Evolutionary conservation across 2,797 vertebrate species (phyloP).

Genomic region (Nothura maculosa): DNA sequence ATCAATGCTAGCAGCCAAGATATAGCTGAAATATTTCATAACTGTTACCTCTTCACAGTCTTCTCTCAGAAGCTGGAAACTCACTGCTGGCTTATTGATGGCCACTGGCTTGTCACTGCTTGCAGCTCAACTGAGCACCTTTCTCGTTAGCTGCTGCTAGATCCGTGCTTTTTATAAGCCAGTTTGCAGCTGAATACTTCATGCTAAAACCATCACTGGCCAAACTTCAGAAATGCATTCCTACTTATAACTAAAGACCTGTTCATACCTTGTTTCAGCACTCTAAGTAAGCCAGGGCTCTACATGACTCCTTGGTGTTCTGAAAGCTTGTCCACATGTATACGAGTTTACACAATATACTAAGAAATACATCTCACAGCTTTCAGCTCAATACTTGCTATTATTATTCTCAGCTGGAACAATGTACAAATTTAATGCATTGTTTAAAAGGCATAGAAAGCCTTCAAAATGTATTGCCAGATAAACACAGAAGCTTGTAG

Average conservation of each 20-base stretch:
- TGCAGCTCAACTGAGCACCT: not conserved
- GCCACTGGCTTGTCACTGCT: not conserved
- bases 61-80: not conserved
- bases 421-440: not conserved
- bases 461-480: not conserved
- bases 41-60: not conserved
- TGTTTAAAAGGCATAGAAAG: not conserved
- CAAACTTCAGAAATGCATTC: not conserved
- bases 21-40: conserved; percentile 7
- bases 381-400: not conserved
- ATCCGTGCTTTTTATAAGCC: not conserved
- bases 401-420: not conserved
- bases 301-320: not conserved
- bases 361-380: not conserved
- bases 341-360: not conserved
- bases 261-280: not conserved
- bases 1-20: not conserved
- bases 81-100: conserved; percentile 3
- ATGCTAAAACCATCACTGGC: not conserved
- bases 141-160: not conserved
- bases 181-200: not conserved
- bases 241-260: not conserved
- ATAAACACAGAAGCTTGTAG: not conserved
- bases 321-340: not conserved
- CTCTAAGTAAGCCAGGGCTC: not conserved